Base-by-base conservation (phyloP, 1,140 invertebrate species). In the Wasmannia auropunctata region DNA sequence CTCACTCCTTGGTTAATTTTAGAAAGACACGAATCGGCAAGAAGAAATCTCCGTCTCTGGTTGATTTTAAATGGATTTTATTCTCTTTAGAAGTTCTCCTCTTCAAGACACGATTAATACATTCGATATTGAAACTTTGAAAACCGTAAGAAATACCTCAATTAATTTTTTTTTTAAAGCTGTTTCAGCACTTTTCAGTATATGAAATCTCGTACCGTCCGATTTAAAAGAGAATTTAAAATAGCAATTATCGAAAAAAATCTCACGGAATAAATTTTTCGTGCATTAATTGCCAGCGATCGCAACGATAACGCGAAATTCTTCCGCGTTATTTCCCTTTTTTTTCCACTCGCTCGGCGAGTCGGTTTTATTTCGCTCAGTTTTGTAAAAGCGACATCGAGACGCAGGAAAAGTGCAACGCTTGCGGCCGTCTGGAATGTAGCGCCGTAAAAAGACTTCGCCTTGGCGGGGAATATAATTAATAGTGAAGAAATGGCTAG, bases 381-480 rank as follows among this genome's bases (percentile, higher is more conserved):
- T 69, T 80, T 69, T 83, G 65, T 72, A 74, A 81, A 81, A 81
- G 67, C 79, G 79, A 83, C 49, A 83, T 70, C 79, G 65, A 80
- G 43, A 75, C 46, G 60, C 40, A 31, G 51, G 54, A 72, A 58
- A 85, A 88, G 72, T 74, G 46, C 65, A 65, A 56, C 46, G 22
- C 54, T 79, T 56, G 46, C 19, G n/a, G 83, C 65, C n/a, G 81
- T 58, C 65, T 87, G 91, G 92, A 93, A 93, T 93, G 91, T 63
- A 80, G 34, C 87, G 43, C 70, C 34, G 85, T 87, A 88, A 92
- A 91, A 89, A 90, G 91, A 56, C 90, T 89, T 92, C 87, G 91
- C 91, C 91, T 91, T 91, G 92, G 72, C 85, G 76, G 65, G 86
- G 89, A 89, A 87, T 87, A 92, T 91, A 93, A 93, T 93, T 93